phyloP scores from a whole-genome alignment of 2,113 vertebrate species.

The Catagonus wagneri region DNA sequence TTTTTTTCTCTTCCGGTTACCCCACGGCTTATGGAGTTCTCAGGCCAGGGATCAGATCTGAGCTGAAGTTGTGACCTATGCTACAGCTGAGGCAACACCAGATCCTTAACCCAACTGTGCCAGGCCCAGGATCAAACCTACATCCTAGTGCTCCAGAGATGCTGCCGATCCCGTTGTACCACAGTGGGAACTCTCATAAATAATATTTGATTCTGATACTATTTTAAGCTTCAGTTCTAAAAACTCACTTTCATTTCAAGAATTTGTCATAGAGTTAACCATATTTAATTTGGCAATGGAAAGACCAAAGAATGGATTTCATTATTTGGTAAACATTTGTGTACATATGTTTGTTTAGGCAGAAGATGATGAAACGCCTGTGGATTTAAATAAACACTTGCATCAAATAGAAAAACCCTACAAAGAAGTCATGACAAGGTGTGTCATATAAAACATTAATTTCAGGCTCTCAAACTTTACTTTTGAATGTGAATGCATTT shows the following conservation, averaged over 20 bases:
- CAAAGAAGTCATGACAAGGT: constrained; percentile 95
- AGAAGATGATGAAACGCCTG: constrained; percentile 92
- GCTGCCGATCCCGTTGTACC: no score
- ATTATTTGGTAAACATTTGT: constrained; percentile 54
- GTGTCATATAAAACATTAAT: constrained; percentile 67
- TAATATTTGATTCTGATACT: constrained; percentile 49
- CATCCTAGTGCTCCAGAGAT: no score
- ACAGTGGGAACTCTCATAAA: background rate
- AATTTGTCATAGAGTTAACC: constrained; percentile 29
- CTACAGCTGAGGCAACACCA: no score
- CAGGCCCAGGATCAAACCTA: no score
- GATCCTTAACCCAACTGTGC: no score
- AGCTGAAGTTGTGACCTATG: no score
- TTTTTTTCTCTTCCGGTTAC: no score
- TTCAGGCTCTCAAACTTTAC: constrained; percentile 62
- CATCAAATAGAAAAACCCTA: constrained; percentile 94
- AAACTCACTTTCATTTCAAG: constrained; percentile 46
- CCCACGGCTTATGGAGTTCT: no score
- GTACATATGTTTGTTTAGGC: constrained; percentile 86
- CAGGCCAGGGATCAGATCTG: no score
- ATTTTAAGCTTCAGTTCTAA: constrained; percentile 53
- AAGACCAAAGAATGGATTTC: constrained; percentile 40
- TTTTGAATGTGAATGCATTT: constrained; percentile 52
- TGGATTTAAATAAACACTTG: constrained; percentile 93
- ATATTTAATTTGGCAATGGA: constrained; percentile 60